Evolutionary conservation across 2,113 vertebrate genomes (phyloP).

Genomic region (Pelvicachromis taeniatus): DNA sequence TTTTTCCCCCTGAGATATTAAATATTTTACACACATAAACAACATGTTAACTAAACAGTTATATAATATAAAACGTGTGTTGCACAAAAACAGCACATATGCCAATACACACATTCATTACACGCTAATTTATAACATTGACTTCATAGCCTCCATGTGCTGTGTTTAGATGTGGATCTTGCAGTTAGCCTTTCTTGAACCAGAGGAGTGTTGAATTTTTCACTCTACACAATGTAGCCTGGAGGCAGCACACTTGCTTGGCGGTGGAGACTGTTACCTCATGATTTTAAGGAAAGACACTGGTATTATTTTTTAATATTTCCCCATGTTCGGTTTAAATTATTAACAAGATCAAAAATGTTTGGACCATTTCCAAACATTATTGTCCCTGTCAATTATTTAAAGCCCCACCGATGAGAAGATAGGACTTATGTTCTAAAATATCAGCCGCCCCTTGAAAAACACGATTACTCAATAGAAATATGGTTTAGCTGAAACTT

Average conservation of each 20-base stretch:
- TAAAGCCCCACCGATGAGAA: not conserved
- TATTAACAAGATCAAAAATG: not conserved
- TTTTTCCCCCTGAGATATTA: not conserved
- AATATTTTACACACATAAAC: not conserved
- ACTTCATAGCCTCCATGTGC: not conserved
- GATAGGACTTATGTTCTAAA: not conserved
- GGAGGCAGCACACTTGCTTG: not conserved
- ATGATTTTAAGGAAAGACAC: not conserved
- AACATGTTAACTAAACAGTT: not conserved
- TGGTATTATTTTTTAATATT: not conserved
- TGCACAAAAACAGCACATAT: not conserved
- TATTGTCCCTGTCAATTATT: not conserved
- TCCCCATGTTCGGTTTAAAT: not conserved
- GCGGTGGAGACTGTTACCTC: not conserved
- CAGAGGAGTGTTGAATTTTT: not conserved
- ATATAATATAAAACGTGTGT: not conserved
- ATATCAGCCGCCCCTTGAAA: accelerated
- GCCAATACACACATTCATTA: not conserved
- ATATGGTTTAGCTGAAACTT: not conserved
- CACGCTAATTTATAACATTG: accelerated
- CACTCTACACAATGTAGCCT: not conserved
- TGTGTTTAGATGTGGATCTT: not conserved
- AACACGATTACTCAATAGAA: not conserved
- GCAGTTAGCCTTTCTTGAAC: not conserved
- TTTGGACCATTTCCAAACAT: not conserved